Base-by-base conservation (phyloP, 2,797 vertebrate genomes). In the Synanceia verrucosa region DNA sequence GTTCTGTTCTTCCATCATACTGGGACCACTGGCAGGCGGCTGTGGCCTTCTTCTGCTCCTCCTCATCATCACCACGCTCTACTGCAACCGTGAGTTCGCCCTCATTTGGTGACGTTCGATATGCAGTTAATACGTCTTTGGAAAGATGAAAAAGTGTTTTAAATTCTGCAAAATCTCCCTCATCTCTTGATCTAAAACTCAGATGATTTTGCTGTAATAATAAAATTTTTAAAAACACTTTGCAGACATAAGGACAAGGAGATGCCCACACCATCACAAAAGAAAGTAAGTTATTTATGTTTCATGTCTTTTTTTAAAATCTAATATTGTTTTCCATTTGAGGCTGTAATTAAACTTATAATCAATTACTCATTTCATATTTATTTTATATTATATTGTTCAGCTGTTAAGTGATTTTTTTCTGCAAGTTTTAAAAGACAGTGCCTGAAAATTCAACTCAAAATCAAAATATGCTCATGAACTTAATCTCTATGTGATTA, bases 211-310 rank as follows among this genome's bases (percentile, higher is more conserved):
- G 2, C 19, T 52, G 8, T 60, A 6, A 59, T 9, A 43, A 43
- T 19, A 19, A 13, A 4, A 1, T 56, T 18, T 70, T 24, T 53
- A 18, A 70, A 31, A 0, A n/a, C 1, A n/a, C 5, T 26, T 55
- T 78, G 33, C 33, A 95, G 94, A 62, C 21, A 70, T 89, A 9
- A 87, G 94, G 70, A 95, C 93, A 39, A 84, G 89, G 43, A 85
- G 93, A 64, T 95, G 94, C 72, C 94, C 94, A 1, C 94, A 95
- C 67, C 94, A 95, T 88, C 47, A 94, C 84, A 95, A 91, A 73
- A 91, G 84, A 89, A 90, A 87, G 94, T 94, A 83, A 85, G 90
- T 86, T 16, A 6, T 50, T 61, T 51, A 8, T 29, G 43, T 12
- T 21, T 34, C n/a, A n/a, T n/a, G n/a, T n/a, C n/a, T 28, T 31